Evolutionary conservation across 2,797 vertebrate genomes (phyloP).

Genomic region (Sebastes goodei): DNA sequence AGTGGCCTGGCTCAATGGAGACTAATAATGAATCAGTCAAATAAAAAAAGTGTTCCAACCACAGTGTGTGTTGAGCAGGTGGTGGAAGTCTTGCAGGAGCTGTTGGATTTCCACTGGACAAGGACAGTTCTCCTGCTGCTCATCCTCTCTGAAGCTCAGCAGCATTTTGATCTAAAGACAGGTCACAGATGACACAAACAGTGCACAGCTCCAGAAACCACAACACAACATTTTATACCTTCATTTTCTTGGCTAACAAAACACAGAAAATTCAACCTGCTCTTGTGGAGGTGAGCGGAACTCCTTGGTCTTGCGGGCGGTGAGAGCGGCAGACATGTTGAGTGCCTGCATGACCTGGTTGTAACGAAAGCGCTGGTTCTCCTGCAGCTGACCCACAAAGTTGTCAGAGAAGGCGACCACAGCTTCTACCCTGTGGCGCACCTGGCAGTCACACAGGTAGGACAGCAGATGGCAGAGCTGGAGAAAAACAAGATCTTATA

Average conservation of each 20-base stretch:
- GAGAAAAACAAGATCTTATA: neutral
- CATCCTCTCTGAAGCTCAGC: constrained; percentile 90
- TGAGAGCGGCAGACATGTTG: constrained; percentile 96
- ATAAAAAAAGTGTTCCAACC: constrained; percentile 75
- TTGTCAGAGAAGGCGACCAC: constrained; percentile 91
- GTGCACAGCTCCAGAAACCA: neutral
- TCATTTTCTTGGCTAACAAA: neutral
- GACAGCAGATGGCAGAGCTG: constrained; percentile 93
- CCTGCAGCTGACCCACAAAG: constrained; percentile 91
- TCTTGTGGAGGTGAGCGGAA: constrained; percentile 94
- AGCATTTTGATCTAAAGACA: constrained; percentile 91
- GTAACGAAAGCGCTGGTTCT: constrained; percentile 93
- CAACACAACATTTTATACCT: neutral
- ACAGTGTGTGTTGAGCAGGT: constrained; percentile 90
- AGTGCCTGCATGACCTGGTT: constrained; percentile 95
- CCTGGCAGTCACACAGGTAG: constrained; percentile 93
- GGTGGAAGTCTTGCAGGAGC: constrained; percentile 90
- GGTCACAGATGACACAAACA: neutral
- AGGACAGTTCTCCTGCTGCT: constrained; percentile 87
- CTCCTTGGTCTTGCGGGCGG: constrained; percentile 94
- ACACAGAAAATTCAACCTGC: constrained; percentile 82
- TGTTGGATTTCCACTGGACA: constrained; percentile 89
- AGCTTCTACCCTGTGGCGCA: constrained; percentile 92
- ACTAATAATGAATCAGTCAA: constrained; percentile 19
- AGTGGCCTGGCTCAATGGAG: neutral